These are phyloP conservation scores for Coecobrya sp. DNA, from an alignment of 2,888 invertebrate genomes.

Conservation along the genomic window DNA sequence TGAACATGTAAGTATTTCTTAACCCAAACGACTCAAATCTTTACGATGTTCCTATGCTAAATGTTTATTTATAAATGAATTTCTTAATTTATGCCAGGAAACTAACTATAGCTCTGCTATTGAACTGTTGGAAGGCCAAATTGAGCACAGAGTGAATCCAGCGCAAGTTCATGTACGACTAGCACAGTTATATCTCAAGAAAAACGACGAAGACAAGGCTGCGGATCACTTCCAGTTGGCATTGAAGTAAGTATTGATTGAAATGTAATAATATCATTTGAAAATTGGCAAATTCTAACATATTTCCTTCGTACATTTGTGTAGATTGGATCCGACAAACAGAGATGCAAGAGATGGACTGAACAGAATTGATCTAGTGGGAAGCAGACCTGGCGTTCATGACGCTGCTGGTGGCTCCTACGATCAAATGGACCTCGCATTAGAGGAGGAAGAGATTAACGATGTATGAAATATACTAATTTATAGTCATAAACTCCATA, in stretches of 20 bases:
- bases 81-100: slow-evolving; percentile 88
- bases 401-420: slow-evolving; percentile 78
- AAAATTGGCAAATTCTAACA: too few relatives aligned
- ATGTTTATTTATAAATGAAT: too few relatives aligned
- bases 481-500: too few relatives aligned
- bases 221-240: slow-evolving; percentile 91
- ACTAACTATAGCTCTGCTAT: slow-evolving; percentile 91
- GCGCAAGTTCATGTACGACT: slow-evolving; percentile 91
- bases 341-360: slow-evolving; percentile 91
- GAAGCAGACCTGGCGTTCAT: slow-evolving; percentile 87
- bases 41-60: too few relatives aligned
- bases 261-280: too few relatives aligned
- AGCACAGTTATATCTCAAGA: slow-evolving; percentile 90
- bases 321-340: slow-evolving; percentile 91
- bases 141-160: slow-evolving; percentile 89
- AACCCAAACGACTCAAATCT: neutral
- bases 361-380: slow-evolving; percentile 90
- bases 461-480: slow-evolving; percentile 70
- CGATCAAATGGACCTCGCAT: slow-evolving; percentile 84
- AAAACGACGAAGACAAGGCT: slow-evolving; percentile 91
- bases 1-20: slow-evolving; percentile 89
- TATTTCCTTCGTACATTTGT: too few relatives aligned
- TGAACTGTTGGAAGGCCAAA: slow-evolving; percentile 91
- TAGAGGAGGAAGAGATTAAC: slow-evolving; percentile 84
- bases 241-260: slow-evolving; percentile 89